Percentiles rank a stretch among this genome's conserved stretches.
These are phyloP conservation scores for Mus spretus DNA, from an alignment of 2,797 vertebrate genomes.

Conservation along the genomic window DNA sequence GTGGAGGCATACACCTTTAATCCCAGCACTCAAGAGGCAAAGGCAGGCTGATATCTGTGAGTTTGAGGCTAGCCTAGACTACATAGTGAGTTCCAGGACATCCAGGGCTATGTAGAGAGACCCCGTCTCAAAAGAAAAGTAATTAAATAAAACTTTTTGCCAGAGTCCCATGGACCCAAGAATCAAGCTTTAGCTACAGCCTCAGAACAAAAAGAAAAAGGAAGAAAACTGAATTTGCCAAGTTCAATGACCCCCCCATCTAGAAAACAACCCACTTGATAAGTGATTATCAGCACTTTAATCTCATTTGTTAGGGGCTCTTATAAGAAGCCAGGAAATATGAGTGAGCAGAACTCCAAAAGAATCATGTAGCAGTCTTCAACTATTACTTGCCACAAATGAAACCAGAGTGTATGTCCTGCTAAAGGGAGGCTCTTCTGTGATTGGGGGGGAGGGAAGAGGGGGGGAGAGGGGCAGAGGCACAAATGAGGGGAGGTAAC, in stretches of 20 bases:
- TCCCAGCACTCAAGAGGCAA: background rate
- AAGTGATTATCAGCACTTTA: constrained; percentile 85
- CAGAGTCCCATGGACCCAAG: background rate
- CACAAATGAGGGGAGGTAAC: background rate
- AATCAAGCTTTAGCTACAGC: background rate
- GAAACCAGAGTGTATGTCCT: constrained; percentile 83
- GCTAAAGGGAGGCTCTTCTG: constrained; percentile 78
- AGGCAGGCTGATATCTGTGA: background rate
- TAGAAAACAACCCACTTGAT: constrained; percentile 86
- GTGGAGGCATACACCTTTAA: background rate
- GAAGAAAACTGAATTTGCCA: constrained; percentile 46
- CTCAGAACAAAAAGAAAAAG: background rate
- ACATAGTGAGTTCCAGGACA: background rate
- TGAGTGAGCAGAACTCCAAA: constrained; percentile 88
- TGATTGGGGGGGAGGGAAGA: background rate
- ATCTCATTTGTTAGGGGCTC: constrained; percentile 84
- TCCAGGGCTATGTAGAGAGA: background rate
- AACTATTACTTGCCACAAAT: constrained; percentile 86
- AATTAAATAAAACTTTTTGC: background rate
- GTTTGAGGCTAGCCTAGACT: background rate
- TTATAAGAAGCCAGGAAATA: constrained; percentile 84
- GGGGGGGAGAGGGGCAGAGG: no score
- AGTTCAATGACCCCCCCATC: constrained; percentile 87
- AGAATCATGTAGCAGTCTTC: constrained; percentile 85
- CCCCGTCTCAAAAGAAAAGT: background rate